Base-by-base conservation (phyloP, 1,140 invertebrate species). In the Temnothorax curvispinosus region DNA sequence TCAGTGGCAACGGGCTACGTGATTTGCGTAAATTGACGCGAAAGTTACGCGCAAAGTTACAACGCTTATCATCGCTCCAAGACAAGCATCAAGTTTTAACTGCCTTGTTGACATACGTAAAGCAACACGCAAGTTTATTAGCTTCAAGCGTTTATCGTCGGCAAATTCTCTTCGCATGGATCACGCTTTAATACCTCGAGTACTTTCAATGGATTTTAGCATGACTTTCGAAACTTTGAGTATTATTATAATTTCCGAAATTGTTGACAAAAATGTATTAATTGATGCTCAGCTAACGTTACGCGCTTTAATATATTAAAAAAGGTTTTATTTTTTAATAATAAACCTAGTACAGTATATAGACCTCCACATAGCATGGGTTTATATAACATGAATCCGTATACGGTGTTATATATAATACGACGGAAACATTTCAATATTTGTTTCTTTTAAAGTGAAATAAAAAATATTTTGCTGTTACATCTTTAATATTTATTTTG, bases 61-160 rank as follows among this genome's bases (percentile, higher is more conserved):
- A 69, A 47, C 52, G 80, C 80, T 82, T 82, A 74, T 82, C 67
- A 44, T 44, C 7, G 21, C 7, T 74, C 15, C 13, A 72, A 82
- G 80, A 82, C 41, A 82, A 82, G 32, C 67, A 74, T 82, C 54
- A 58, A 74, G 80, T 82, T 27, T 82, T 74, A 82, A 82, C 21
- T 60, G 38, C 18, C 52, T 82, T 74, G 80, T 74, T 74, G 52
- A 74, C 35, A 82, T 11, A 35, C 38, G 52, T 56, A 72, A 82
- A 82, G 54, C 56, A 72, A 71, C 65, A 56, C 35, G 38, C 65
- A 82, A 82, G 67, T 82, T 82, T 50, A 82, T 82, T 82, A 82
- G 67, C 54, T 82, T 47, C 38, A 74, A 82, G n/a, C 67, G 74
- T 74, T 82, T 74, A 82, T 72, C 65, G 18, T 56, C 21, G 52